Conservation (phyloP, 2,797 vertebrate species). For the Pantherophis alleghaniensis region DNA sequence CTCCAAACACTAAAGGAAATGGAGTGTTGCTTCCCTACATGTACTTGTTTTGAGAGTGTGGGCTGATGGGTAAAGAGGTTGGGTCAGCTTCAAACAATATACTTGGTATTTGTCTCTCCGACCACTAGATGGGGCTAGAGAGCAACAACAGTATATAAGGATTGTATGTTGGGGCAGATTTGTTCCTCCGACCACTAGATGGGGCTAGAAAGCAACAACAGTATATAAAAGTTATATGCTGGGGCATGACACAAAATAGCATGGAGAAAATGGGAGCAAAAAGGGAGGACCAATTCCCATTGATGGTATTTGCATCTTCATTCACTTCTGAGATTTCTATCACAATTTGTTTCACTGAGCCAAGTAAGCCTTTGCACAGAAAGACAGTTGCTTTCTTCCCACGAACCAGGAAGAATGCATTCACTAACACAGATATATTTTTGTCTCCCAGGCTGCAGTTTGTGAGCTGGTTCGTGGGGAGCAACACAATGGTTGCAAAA, state of each 20-base stretch:
- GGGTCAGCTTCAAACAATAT: too few species aligned
- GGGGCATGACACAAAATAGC: not conserved
- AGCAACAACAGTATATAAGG: too few species aligned
- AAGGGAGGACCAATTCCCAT: not conserved
- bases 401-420: not conserved
- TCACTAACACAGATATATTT: not conserved
- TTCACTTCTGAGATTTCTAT: not conserved
- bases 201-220: too few species aligned
- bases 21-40: too few species aligned
- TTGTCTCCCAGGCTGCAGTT: not conserved
- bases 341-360: not conserved
- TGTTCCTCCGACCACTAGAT: too few species aligned
- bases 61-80: too few species aligned
- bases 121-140: too few species aligned
- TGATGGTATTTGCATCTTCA: not conserved
- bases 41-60: too few species aligned
- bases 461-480: not conserved
- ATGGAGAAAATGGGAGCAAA: not conserved
- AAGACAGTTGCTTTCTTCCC: not conserved
- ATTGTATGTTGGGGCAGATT: too few species aligned
- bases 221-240: too few species aligned
- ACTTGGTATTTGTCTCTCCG: too few species aligned
- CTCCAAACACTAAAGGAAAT: too few species aligned
- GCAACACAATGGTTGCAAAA: not conserved
- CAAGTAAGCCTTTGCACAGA: not conserved